A percentile compares a stretch with the other conserved stretches of the same genome.
phyloP scores from a whole-genome alignment of 2,113 vertebrate genomes.

The Malurus elegans region DNA sequence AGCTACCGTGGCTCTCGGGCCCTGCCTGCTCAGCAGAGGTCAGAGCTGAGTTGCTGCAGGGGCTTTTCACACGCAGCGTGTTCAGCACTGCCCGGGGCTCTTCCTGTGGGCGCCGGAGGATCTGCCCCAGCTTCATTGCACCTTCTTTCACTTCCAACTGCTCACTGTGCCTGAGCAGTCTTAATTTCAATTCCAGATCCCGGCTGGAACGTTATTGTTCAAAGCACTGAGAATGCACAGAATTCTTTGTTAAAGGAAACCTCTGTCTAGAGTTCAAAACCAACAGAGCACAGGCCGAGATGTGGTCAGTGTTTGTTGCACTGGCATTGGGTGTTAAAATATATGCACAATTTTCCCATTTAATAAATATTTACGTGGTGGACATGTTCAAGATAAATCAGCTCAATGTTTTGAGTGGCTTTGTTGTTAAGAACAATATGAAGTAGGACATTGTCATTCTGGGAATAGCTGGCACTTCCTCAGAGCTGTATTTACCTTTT shows the following conservation, averaged over 20 bases:
- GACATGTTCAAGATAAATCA: neutral
- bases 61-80: fast-evolving
- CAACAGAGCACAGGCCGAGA: neutral
- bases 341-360: neutral
- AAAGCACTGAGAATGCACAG: fast-evolving
- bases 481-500: neutral
- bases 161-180: neutral
- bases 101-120: neutral
- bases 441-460: neutral
- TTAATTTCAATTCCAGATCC: fast-evolving
- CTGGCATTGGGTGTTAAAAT: neutral
- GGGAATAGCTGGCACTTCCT: neutral
- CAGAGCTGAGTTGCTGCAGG: neutral
- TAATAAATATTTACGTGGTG: neutral
- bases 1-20: neutral
- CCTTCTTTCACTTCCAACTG: neutral
- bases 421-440: neutral
- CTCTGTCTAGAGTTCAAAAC: neutral
- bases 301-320: neutral
- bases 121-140: neutral
- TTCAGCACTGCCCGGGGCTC: fast-evolving
- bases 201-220: neutral
- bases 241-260: neutral
- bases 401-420: neutral
- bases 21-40: neutral